A percentile compares a stretch with the other conserved stretches of the same genome.
Conservation (phyloP, 2,888 invertebrate genomes). For the Sycophila texana region DNA sequence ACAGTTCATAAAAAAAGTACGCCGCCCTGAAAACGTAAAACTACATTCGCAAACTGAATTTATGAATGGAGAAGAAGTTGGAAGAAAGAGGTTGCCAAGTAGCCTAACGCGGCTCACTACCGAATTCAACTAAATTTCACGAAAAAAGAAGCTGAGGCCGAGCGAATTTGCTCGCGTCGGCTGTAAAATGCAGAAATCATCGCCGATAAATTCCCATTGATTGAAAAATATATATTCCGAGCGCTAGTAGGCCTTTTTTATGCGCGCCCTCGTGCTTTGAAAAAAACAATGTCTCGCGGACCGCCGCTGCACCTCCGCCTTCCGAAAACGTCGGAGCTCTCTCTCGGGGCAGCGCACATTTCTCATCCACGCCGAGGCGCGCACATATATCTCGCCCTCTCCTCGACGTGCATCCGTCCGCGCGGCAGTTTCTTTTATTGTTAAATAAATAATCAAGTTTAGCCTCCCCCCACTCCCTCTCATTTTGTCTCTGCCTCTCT, state of each 20-base stretch:
- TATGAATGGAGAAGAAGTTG: neutral
- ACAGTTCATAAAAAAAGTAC: too few relatives aligned
- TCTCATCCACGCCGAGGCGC: neutral
- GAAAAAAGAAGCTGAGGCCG: neutral
- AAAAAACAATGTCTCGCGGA: slow-evolving; percentile 48
- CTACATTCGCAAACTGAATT: neutral
- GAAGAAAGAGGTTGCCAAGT: neutral
- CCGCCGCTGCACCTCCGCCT: neutral
- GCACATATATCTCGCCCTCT: slow-evolving; percentile 51
- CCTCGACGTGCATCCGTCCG: slow-evolving; percentile 34
- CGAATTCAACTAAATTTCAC: slow-evolving; percentile 34
- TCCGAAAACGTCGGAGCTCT: slow-evolving; percentile 20
- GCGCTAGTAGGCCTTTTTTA: slow-evolving; percentile 28
- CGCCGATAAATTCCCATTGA: slow-evolving; percentile 57
- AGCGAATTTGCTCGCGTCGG: slow-evolving; percentile 25
- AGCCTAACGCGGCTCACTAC: slow-evolving; percentile 8
- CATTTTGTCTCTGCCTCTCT: slow-evolving; percentile 23
- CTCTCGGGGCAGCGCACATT: slow-evolving; percentile 33
- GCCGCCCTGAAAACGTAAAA: too few relatives aligned
- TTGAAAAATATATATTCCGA: slow-evolving; percentile 55
- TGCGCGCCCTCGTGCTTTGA: slow-evolving; percentile 27
- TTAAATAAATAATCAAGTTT: slow-evolving; percentile 71
- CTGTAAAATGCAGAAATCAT: slow-evolving; percentile 54
- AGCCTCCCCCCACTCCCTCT: neutral
- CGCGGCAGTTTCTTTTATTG: slow-evolving; percentile 67